A percentile compares a stretch with the other conserved stretches of the same genome.
Evolutionary conservation across 2,113 vertebrate genomes (phyloP).

Genomic region (Aleadryas rufinucha): DNA sequence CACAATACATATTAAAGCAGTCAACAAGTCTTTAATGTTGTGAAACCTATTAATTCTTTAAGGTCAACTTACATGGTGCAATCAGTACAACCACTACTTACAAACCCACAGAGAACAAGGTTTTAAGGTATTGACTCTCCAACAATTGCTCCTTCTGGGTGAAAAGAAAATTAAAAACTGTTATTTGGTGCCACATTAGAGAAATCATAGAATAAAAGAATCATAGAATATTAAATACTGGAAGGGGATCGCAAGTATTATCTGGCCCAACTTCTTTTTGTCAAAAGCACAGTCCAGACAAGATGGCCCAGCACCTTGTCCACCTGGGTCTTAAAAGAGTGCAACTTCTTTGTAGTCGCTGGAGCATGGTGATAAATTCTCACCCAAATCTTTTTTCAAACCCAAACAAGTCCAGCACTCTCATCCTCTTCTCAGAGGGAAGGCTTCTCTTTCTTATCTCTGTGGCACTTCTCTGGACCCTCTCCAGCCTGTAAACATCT

Average conservation of each 20-base stretch:
- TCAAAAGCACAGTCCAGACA: background rate
- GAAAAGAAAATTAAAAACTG: background rate
- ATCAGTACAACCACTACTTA: background rate
- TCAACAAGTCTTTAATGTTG: slow-evolving; percentile 10
- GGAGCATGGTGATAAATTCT: background rate
- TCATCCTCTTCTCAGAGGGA: background rate
- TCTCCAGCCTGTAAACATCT: background rate
- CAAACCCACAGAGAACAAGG: background rate
- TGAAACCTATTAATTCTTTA: slow-evolving; percentile 61
- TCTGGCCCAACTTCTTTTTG: background rate
- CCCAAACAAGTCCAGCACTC: background rate
- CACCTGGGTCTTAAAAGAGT: background rate
- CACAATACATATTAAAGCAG: slow-evolving; percentile 36
- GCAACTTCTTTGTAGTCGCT: background rate
- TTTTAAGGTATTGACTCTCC: background rate
- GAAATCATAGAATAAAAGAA: background rate
- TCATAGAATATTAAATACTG: background rate
- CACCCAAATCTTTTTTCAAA: background rate
- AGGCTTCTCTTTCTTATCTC: background rate
- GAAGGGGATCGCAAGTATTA: background rate
- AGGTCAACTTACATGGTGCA: slow-evolving; percentile 3
- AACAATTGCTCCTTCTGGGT: background rate
- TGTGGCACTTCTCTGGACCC: background rate
- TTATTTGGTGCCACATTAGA: background rate
- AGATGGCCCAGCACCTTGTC: background rate